Conservation (phyloP, 2,888 invertebrate species). For the Ceratothoa steindachneri region DNA sequence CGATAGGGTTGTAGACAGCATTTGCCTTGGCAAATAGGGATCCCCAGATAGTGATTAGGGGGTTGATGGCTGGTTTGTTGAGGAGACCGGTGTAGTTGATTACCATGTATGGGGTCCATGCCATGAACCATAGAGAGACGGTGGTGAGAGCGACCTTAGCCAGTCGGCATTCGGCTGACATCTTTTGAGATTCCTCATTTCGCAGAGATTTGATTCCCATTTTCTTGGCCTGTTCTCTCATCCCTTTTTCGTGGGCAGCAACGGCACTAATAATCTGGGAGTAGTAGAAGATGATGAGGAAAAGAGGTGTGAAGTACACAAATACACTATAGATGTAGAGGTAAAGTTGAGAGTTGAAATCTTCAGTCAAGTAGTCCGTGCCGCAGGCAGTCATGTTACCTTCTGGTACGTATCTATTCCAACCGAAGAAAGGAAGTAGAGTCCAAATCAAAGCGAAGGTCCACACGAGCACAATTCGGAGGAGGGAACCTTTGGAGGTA, state of each 20-base stretch:
- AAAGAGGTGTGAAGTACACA: slow-evolving; percentile 49
- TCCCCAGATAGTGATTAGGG: slow-evolving; percentile 49
- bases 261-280: slow-evolving; percentile 52
- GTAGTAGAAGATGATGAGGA: slow-evolving; percentile 53
- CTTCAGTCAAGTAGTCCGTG: slow-evolving; percentile 52
- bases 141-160: slow-evolving; percentile 48
- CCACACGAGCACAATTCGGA: slow-evolving; percentile 49
- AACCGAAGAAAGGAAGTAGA: slow-evolving; percentile 54
- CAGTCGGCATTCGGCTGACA: slow-evolving; percentile 47
- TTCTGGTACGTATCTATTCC: slow-evolving; percentile 54
- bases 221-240: slow-evolving; percentile 50
- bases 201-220: slow-evolving; percentile 46
- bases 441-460: slow-evolving; percentile 52
- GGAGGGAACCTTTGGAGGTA: slow-evolving; percentile 30
- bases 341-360: slow-evolving; percentile 46
- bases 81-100: slow-evolving; percentile 50
- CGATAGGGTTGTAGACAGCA: slow-evolving; percentile 52
- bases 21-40: slow-evolving; percentile 56
- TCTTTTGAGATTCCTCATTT: slow-evolving; percentile 39
- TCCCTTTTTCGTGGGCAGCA: slow-evolving; percentile 48
- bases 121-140: slow-evolving; percentile 48
- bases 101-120: slow-evolving; percentile 52
- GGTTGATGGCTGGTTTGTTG: slow-evolving; percentile 34
- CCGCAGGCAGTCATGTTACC: slow-evolving; percentile 55
- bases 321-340: slow-evolving; percentile 43